These are phyloP conservation scores for Rhinogobio ventralis DNA, from an alignment of 2,797 vertebrate species.

Conservation along the genomic window DNA sequence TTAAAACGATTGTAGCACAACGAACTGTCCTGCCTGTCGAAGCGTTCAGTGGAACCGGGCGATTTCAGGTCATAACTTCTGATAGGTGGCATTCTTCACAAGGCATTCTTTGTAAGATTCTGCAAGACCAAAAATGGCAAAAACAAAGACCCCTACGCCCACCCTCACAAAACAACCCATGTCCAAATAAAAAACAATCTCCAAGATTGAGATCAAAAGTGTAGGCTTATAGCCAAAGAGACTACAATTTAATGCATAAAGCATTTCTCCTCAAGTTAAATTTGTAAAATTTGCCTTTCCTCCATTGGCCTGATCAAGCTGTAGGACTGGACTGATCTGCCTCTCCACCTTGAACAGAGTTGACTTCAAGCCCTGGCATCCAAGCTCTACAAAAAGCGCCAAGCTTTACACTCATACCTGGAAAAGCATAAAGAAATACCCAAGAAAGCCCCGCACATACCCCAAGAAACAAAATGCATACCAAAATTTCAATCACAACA, in stretches of 20 bases:
- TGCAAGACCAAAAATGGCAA: slow-evolving; percentile 77
- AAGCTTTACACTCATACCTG: slow-evolving; percentile 82
- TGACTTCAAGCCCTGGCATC: slow-evolving; percentile 79
- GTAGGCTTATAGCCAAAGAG: background rate
- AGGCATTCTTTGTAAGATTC: slow-evolving; percentile 69
- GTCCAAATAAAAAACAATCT: slow-evolving; percentile 34
- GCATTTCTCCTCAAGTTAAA: slow-evolving; percentile 16
- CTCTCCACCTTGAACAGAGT: slow-evolving; percentile 81
- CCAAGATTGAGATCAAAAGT: background rate
- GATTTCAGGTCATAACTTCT: slow-evolving; percentile 70
- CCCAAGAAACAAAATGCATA: slow-evolving; percentile 82
- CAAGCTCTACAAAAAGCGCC: slow-evolving; percentile 76
- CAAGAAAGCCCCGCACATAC: slow-evolving; percentile 72
- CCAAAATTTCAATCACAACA: slow-evolving; percentile 81
- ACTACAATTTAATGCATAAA: background rate
- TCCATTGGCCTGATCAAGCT: slow-evolving; percentile 64
- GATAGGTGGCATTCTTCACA: slow-evolving; percentile 72
- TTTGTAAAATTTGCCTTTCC: slow-evolving; percentile 61
- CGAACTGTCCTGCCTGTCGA: slow-evolving; percentile 66
- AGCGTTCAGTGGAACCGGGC: slow-evolving; percentile 65
- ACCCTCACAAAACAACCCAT: slow-evolving; percentile 64
- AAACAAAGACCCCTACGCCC: slow-evolving; percentile 67
- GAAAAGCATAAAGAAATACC: slow-evolving; percentile 84
- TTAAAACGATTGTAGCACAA: slow-evolving; percentile 45
- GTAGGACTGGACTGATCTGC: slow-evolving; percentile 77